Evolutionary conservation across 2,797 vertebrate species (phyloP), one percentile per base, ranked within the genome.

Genomic region (Lerista edwardsae): DNA sequence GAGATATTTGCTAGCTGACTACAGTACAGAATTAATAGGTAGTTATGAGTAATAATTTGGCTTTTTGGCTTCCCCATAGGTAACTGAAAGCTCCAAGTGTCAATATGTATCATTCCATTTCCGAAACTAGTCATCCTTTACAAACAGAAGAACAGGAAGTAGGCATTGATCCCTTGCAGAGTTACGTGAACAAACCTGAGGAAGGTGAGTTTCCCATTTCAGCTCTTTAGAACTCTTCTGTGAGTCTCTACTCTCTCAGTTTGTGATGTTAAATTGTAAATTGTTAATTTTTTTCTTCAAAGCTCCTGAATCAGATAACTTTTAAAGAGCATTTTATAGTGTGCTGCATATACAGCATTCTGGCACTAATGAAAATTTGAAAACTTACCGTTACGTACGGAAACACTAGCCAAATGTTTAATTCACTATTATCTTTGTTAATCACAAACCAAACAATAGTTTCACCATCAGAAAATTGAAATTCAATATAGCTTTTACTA

Each of bases 111-210:
- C 97, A 98, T 93, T 97, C 98, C 83, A 96, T 96, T 88, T 97
- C 97, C 69, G 98, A 98, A 96, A 97, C 98, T 47, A 97, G 93
- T 88, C 98, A 99, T 91, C 98, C 98, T 76, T 97, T 99, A 91
- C 98, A 99, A 96, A 93, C 96, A 71, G 98, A 99, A 57, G 98
- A 99, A 29, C 98, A 99, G 92, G 99, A 99, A 97, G 97, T 98
- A 10, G 98, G 98, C 64, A 96, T 97, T 55, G 98, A 99, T 94
- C 98, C 98, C 1, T 96, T 99, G 82, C 96, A 97, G 84, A 97
- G 95, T 85, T 97, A 97, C 83, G 97, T 97, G 92, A 96, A 94
- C 93, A 98, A 97, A 73, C 82, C 92, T 86, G 94, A 85, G 90
- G 96, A 95, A 93, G 95, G 98, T 99, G 95, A 91, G 93, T 93